These are phyloP conservation scores for Amaurobius ferox DNA, from an alignment of 2,888 invertebrate species.

Conservation along the genomic window DNA sequence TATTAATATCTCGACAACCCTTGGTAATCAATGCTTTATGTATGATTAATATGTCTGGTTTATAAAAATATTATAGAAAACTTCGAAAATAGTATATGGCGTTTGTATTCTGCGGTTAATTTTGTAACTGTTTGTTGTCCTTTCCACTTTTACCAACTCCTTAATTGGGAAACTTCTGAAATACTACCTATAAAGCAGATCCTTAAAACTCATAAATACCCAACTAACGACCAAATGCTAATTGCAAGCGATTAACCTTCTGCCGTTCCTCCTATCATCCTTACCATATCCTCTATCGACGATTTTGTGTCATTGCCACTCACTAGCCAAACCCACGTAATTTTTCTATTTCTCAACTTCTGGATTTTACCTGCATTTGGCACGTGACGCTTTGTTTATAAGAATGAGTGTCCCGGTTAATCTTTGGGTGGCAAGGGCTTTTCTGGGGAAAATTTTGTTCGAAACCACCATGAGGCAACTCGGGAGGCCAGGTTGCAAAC, in stretches of 20 bases:
- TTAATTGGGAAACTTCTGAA: not conserved
- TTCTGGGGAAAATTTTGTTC: too few relatives aligned
- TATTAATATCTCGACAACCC: too few relatives aligned
- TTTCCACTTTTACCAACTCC: not conserved
- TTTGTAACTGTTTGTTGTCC: not conserved
- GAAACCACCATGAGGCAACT: too few relatives aligned
- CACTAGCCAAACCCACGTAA: not conserved
- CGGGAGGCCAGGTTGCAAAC: too few relatives aligned
- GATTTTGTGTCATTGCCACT: conserved; percentile 4
- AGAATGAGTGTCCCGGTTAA: too few relatives aligned
- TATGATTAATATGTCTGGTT: too few relatives aligned
- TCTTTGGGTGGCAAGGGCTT: too few relatives aligned
- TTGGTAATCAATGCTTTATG: too few relatives aligned
- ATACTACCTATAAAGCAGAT: not conserved
- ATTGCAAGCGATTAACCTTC: not conserved
- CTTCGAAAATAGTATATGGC: too few relatives aligned
- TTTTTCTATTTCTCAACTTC: not conserved
- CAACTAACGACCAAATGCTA: not conserved
- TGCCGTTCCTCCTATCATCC: not conserved
- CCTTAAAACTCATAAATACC: not conserved
- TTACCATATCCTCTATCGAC: not conserved
- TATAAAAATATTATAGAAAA: too few relatives aligned
- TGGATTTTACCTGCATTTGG: not conserved
- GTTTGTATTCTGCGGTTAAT: not conserved
- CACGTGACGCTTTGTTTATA: too few relatives aligned